Evolutionary conservation across 2,797 vertebrate species (phyloP).

Genomic region (Ptychobarbus kaznakovi): DNA sequence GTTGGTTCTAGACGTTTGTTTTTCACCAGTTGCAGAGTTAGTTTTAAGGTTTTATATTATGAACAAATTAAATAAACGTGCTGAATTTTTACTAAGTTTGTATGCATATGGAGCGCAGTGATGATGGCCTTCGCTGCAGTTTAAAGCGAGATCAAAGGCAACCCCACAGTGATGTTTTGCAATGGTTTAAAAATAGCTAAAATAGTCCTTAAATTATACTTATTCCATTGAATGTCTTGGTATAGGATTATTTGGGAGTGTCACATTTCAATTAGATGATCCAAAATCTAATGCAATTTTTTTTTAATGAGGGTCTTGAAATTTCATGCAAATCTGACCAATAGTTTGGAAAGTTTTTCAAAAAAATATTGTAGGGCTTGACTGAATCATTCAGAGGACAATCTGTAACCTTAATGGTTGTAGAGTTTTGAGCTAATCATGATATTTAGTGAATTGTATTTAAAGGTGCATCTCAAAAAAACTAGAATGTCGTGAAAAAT

Average conservation of each 20-base stretch:
- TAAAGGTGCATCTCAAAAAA: too few relatives aligned
- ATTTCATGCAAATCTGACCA: background rate
- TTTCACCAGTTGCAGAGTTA: constrained; percentile 3
- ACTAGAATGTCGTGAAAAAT: too few relatives aligned
- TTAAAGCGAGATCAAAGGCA: background rate
- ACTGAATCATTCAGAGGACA: too few relatives aligned
- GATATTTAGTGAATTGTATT: too few relatives aligned
- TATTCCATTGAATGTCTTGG: background rate
- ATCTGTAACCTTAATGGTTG: too few relatives aligned
- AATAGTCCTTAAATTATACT: background rate
- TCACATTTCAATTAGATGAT: background rate
- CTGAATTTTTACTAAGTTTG: background rate
- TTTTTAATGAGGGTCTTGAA: too few relatives aligned
- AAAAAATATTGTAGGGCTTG: background rate
- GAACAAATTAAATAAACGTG: constrained; percentile 21
- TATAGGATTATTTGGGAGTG: background rate
- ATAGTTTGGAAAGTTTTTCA: background rate
- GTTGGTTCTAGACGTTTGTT: background rate
- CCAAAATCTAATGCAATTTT: background rate
- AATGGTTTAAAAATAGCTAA: background rate
- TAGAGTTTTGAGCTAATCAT: too few relatives aligned
- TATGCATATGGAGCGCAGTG: background rate
- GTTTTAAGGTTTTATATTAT: constrained; percentile 21
- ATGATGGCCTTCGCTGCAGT: background rate
- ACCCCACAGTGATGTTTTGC: background rate